Percentiles rank a stretch among this genome's conserved stretches.
These are phyloP conservation scores for Microdon myrmicae DNA, from an alignment of 2,888 invertebrate species.

Conservation along the genomic window DNA sequence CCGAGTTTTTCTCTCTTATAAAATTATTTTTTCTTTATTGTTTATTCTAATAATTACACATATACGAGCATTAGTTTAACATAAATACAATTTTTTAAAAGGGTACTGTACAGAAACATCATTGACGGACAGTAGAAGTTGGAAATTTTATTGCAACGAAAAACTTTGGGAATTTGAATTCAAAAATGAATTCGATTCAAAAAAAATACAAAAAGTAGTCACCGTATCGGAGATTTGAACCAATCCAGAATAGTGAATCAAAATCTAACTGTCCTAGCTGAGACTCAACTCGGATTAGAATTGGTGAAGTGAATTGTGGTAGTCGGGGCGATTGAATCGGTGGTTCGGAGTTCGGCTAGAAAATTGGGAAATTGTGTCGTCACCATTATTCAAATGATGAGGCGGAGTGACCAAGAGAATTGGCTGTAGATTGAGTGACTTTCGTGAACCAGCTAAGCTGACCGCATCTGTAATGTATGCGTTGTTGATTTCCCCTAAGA, in stretches of 20 bases:
- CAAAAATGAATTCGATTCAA: conserved; percentile 36
- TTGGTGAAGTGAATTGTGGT: conserved; percentile 76
- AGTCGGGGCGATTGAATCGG: conserved; percentile 69
- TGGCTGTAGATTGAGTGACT: conserved; percentile 87
- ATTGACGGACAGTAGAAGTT: no score
- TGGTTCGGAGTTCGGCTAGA: conserved; percentile 76
- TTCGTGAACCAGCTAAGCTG: conserved; percentile 85
- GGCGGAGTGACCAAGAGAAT: conserved; percentile 74
- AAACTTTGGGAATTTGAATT: conserved; percentile 20
- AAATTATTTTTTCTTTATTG: no score
- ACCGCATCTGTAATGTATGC: conserved; percentile 88
- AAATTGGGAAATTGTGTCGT: conserved; percentile 82
- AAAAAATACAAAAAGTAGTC: no score
- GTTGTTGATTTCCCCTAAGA: conserved; percentile 86
- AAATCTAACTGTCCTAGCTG: no score
- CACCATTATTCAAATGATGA: conserved; percentile 69
- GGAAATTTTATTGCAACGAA: conserved; percentile 19
- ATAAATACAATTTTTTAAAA: no score
- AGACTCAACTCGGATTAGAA: no score
- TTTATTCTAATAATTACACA: no score
- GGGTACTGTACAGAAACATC: no score
- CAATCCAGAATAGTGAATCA: conserved; percentile 3
- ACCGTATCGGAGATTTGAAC: conserved; percentile 44
- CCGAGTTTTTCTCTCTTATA: no score
- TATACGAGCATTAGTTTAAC: no score